Evolutionary conservation across 2,888 invertebrate genomes (phyloP), one percentile per base, ranked within the genome.

Genomic region (Caenorhabditis parvicauda): DNA sequence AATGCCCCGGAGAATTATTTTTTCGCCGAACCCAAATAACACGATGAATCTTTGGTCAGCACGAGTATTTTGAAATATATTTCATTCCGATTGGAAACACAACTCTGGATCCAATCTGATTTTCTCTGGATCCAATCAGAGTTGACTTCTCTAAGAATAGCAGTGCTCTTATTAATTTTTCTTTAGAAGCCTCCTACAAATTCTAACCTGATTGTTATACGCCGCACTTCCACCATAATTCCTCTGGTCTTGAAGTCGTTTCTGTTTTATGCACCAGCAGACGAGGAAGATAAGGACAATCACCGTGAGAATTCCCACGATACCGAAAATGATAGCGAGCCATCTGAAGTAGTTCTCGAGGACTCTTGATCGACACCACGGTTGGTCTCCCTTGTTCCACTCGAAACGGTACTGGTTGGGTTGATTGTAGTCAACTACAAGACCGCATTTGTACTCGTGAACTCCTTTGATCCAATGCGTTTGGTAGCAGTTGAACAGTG

Each of bases 331-430:
- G 48, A 70, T 71, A 24, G 77, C 70, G 53, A 79, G 59, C 76
- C 77, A 80, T 48, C 71, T 77, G 68, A 78, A 70, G 66, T 73
- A 76, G 52, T 77, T 79, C 55, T 80, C 80, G 66, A 75, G 73
- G 63, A 77, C 74, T 41, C 79, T 67, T 24, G 80, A 79, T 50
- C 79, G 59, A 42, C 79, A 79, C 79, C 79, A 79, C 35, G 79
- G 79, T 53, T 79, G 79, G 35, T 53, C 60, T 55, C 79, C 79
- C 54, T 74, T 72, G 57, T 80, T 80, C 79, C 79, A 79, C 53
- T 79, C 77, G 55, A 76, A 79, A 9, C 79, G 77, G 45, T 76
- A 79, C 42, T 58, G 60, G 51, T 73, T 72, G 43, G 74, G 77
- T 25, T 75, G 62, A 52, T 79, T 79, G 59, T 69, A 66, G 41